Evolutionary conservation across 2,888 invertebrate species (phyloP).

Genomic region (Oligia strigilis): DNA sequence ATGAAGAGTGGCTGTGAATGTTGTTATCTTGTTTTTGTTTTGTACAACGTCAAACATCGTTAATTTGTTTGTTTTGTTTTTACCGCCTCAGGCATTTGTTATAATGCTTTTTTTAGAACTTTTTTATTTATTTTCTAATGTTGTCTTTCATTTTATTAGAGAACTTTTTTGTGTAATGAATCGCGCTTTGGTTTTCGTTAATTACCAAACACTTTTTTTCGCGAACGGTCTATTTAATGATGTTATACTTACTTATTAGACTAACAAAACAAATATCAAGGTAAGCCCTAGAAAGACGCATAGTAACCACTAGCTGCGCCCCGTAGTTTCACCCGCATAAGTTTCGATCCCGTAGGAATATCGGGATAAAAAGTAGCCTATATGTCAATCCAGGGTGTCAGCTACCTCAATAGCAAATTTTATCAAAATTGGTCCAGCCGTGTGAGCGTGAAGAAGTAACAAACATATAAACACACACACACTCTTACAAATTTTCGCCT

Average conservation of each 20-base stretch:
- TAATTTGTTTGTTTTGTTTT: conserved; percentile 22
- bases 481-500: too few species aligned
- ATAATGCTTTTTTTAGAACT: not conserved
- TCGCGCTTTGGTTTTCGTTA: not conserved
- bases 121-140: not conserved
- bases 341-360: too few species aligned
- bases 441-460: too few species aligned
- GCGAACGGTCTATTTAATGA: not conserved
- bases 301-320: too few species aligned
- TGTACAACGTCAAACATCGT: not conserved
- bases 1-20: not conserved
- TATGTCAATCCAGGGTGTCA: too few species aligned
- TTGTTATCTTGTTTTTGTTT: conserved; percentile 21
- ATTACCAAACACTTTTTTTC: accelerated
- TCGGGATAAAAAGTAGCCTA: too few species aligned
- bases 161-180: not conserved
- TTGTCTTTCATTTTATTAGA: not conserved
- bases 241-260: not conserved
- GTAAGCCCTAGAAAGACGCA: not conserved
- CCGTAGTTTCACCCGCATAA: too few species aligned
- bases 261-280: too few species aligned
- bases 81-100: not conserved
- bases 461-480: too few species aligned
- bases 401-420: too few species aligned
- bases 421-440: too few species aligned